Evolutionary conservation across 2,797 vertebrate genomes (phyloP).

Genomic region (Megaceryle alcyon): DNA sequence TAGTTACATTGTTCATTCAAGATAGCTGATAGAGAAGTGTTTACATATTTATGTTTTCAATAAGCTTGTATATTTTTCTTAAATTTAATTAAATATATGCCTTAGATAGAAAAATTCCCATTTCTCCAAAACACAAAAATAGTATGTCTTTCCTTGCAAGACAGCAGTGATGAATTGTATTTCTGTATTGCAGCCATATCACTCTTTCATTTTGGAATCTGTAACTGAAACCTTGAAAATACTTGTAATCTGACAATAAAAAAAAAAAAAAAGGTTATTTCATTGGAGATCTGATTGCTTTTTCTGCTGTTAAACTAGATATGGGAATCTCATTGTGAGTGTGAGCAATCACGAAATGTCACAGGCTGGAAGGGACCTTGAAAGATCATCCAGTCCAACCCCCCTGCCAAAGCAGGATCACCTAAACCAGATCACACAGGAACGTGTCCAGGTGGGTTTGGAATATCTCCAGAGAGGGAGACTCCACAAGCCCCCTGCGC

Average conservation of each 20-base stretch:
- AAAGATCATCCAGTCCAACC: too few species aligned
- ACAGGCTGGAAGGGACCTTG: too few species aligned
- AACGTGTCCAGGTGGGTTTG: too few species aligned
- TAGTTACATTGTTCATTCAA: not conserved
- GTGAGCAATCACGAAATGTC: not conserved
- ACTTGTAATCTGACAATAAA: not conserved
- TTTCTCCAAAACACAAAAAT: not conserved
- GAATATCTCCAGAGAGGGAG: too few species aligned
- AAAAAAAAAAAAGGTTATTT: not conserved
- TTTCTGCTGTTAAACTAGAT: not conserved
- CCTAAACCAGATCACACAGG: too few species aligned
- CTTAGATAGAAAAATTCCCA: not conserved
- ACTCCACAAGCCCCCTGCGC: too few species aligned
- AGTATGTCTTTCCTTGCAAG: not conserved
- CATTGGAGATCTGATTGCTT: not conserved
- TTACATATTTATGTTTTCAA: not conserved
- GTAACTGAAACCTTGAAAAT: not conserved
- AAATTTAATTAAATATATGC: not conserved
- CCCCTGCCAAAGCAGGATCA: too few species aligned
- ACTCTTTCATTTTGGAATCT: not conserved
- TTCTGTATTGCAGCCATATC: not conserved
- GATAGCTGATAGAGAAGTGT: not conserved
- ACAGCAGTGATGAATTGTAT: not conserved
- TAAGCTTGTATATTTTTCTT: not conserved
- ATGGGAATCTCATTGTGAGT: not conserved